phyloP scores from a whole-genome alignment of 37 sponge, comb jelly and placozoan species.

The Bolinopsis microptera region DNA sequence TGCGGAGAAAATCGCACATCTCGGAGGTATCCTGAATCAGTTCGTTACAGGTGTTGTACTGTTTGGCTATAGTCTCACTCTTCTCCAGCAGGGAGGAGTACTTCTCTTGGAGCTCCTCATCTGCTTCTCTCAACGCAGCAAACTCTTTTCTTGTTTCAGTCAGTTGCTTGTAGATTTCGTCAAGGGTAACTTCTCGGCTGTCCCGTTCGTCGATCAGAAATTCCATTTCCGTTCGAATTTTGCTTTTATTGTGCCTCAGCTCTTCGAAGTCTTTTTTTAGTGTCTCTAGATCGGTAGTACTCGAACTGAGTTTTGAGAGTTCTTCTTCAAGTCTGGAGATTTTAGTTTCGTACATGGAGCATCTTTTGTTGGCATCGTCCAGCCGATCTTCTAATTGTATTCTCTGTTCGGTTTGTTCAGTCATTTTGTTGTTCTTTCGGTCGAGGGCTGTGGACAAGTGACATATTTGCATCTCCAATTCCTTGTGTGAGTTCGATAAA shows the following conservation, averaged over 20 bases:
- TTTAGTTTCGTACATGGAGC: not conserved
- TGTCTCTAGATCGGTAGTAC: not conserved
- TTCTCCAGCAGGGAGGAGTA: not conserved
- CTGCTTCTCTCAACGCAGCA: not conserved
- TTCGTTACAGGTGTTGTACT: constrained; percentile 33
- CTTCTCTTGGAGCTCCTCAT: constrained; percentile 37
- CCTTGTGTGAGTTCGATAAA: constrained; percentile 22
- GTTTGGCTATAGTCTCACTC: not conserved
- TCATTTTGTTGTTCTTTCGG: not conserved
- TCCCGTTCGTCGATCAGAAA: constrained; percentile 29
- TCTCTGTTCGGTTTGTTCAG: not conserved
- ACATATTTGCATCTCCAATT: constrained; percentile 10
- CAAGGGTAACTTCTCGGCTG: not conserved
- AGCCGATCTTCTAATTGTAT: not conserved
- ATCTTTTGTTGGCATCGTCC: not conserved
- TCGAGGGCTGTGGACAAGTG: not conserved
- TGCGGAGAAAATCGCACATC: constrained; percentile 3
- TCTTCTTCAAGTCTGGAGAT: not conserved
- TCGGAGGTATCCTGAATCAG: not conserved
- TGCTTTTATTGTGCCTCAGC: not conserved
- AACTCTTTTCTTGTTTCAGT: constrained; percentile 5
- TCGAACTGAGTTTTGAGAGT: not conserved
- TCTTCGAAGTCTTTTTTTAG: constrained; percentile 6
- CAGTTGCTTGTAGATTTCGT: constrained; percentile 37
- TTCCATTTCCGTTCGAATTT: not conserved